Evolutionary conservation across 2,113 vertebrate genomes (phyloP).

Genomic region (Microcebus ravelobensis): DNA sequence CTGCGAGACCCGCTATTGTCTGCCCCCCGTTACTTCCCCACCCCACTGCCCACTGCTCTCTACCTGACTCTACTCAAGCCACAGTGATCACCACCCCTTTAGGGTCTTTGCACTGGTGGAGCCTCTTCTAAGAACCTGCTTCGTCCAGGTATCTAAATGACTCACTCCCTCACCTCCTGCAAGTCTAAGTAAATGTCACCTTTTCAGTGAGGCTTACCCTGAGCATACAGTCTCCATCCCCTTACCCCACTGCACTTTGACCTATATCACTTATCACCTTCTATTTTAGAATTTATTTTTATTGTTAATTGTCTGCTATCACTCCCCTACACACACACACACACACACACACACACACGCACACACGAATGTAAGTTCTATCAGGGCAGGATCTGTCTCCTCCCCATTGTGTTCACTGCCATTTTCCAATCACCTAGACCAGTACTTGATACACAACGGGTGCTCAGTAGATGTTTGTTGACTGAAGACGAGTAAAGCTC

Average conservation of each 20-base stretch:
- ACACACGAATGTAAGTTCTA: not conserved
- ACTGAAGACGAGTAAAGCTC: not conserved
- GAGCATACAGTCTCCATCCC: not conserved
- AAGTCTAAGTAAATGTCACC: not conserved
- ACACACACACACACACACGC: not conserved
- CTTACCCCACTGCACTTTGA: not conserved
- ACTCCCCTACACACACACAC: not conserved
- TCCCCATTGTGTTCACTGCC: not conserved
- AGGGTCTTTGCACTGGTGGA: not conserved
- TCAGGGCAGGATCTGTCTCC: not conserved
- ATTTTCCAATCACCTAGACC: not conserved
- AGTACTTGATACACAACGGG: not conserved
- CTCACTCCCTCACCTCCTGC: not conserved
- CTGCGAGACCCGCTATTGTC: fast-evolving
- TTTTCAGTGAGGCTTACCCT: not conserved
- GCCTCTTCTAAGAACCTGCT: not conserved
- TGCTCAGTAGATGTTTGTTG: constrained; percentile 15
- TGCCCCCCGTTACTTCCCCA: no score
- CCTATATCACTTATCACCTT: not conserved
- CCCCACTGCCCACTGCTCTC: not conserved
- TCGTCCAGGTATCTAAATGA: not conserved
- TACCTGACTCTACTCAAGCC: not conserved
- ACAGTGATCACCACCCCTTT: not conserved
- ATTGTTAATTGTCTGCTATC: not conserved
- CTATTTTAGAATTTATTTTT: not conserved